Evolutionary conservation across 2,888 invertebrate species (phyloP), one percentile per base, ranked within the genome.

Genomic region (Pelosia muscerda): DNA sequence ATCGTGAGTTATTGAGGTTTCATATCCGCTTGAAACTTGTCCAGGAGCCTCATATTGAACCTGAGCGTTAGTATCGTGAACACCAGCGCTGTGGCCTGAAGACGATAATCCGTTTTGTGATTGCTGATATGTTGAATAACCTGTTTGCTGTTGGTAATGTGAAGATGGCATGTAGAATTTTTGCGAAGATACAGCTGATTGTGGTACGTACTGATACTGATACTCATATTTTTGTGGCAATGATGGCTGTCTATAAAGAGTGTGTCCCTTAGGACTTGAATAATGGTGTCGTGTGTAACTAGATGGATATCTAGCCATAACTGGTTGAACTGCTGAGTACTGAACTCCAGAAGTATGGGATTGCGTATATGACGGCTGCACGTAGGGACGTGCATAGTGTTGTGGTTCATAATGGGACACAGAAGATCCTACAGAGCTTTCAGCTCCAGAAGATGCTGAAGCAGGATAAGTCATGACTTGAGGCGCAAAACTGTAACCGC

Each of bases 241-340:
- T 26, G 84, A 74, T 15, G 89, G 90, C 65, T 88, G 88, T 65
- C 88, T 90, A 31, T 92, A 92, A 8, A 88, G 68, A 15, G 90
- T 82, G 75, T 92, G 90, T 34, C 88, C 84, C 72, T 88, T 87
- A 13, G 90, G 77, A 55, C 85, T 75, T 62, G 88, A 84, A 73
- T 92, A 91, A 34, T 89, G 88, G 49, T 87, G 88, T 31, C 85
- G 86, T 34, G 82, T 81, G 68, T 92, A 91, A 58, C 86, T 89
- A 57, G 89, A 84, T 53, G 95, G 95, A 75, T 94, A 95, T 74
- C 86, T 89, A 2, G 95, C 94, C 92, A 94, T 94, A 2, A 92
- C 93, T n/a, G 95, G 95, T 75, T 94, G 92, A 1, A 94, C 95
- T 19, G 92, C 94, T 2, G 94, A 94, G 71, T 95, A 95, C 68